Evolutionary conservation across 2,797 vertebrate genomes (phyloP), one percentile per base, ranked within the genome.

Genomic region (Zenarchopterus dispar): DNA sequence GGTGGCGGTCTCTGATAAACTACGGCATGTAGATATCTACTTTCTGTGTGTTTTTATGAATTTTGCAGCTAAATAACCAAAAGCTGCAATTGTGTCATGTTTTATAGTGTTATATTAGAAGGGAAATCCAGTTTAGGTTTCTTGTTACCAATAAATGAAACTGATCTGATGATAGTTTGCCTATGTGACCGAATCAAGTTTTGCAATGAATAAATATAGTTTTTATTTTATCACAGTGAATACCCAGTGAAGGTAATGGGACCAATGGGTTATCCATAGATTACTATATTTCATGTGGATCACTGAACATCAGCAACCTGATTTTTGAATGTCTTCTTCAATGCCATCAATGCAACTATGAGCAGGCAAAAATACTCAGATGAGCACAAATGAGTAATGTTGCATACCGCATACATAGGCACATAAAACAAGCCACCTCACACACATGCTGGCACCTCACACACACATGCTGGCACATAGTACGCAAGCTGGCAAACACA

Each of bases 271-370:
- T 65, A 51, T 22, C 43, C 57, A 70, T 62, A 81, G 71, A 80
- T 74, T 52, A 77, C 81, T 4, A 5, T 15, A 16, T 39, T 84
- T 85, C 58, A 89, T 64, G 56, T 78, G 52, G 68, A 86, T 81
- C 72, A 88, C 86, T 79, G 88, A 89, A 67, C 86, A 46, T n/a
- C 23, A 39, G 59, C 36, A 42, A 52, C 52, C 63, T 73, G 52
- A 78, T 84, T 79, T 73, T 56, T 39, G 21, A 82, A 70, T 62
- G 39, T 42, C 45, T 43, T 75, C 41, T 63, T 55, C 59, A 63
- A 45, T 59, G 36, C 15, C 64, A 50, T 62, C 31, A 56, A 50
- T 51, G 23, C 62, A 67, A 36, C 33, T 46, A 68, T 49, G 62
- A 45, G 26, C 46, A 62, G 46, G 54, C 36, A 67, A 24, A 36